A percentile compares a stretch with the other conserved stretches of the same genome.
phyloP scores from a whole-genome alignment of 2,888 invertebrate genomes.

The Morpho deidamia region DNA sequence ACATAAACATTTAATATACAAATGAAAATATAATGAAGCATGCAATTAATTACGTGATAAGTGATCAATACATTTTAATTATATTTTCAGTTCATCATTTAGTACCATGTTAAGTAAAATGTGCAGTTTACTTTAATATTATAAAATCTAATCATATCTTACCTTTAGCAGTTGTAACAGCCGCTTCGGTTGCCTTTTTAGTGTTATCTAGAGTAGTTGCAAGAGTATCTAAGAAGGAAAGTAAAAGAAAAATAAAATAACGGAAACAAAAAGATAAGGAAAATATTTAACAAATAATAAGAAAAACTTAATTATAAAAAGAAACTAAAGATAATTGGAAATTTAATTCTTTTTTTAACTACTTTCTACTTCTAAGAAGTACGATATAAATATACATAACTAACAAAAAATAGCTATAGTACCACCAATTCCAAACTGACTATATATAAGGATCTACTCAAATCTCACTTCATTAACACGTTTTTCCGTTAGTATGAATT shows the following conservation, averaged over 20 bases:
- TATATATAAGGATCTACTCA: no score
- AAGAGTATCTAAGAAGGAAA: slow-evolving; percentile 52
- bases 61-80: background rate
- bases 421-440: no score
- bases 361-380: no score
- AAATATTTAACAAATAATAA: background rate
- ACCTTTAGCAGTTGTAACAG: slow-evolving; percentile 66
- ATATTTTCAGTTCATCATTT: background rate
- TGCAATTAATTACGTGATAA: background rate
- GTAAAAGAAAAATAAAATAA: slow-evolving; percentile 15
- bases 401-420: no score
- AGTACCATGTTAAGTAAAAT: background rate
- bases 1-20: background rate
- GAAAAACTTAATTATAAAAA: slow-evolving; percentile 17
- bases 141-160: slow-evolving; percentile 28
- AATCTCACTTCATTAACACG: no score
- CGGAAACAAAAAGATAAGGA: slow-evolving; percentile 8
- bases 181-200: slow-evolving; percentile 67
- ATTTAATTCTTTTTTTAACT: background rate
- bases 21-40: background rate
- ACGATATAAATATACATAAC: no score
- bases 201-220: slow-evolving; percentile 62
- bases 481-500: no score
- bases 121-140: no score
- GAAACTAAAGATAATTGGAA: slow-evolving; percentile 18